Percentiles rank a stretch among this genome's conserved stretches.
These are phyloP conservation scores for Dichetophora obliterata DNA, from an alignment of 2,888 invertebrate species.

Conservation along the genomic window DNA sequence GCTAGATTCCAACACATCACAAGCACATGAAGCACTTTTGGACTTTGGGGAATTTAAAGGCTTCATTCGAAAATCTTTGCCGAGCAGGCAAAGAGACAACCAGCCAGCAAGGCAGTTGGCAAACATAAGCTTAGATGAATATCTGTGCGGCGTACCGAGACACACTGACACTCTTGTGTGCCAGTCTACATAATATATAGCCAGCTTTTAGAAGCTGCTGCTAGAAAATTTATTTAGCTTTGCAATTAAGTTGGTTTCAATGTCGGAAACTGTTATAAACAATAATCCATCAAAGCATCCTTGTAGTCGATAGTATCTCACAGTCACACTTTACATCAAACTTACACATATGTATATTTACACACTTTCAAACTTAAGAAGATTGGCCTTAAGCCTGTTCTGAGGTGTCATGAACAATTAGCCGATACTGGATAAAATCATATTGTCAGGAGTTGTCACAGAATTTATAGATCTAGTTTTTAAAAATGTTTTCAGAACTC, in stretches of 20 bases:
- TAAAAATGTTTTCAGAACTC: too few species aligned
- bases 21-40: conserved; percentile 1
- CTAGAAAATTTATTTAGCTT: conserved; percentile 64
- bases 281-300: conserved; percentile 47
- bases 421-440: neutral
- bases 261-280: conserved; percentile 62
- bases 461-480: too few species aligned
- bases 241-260: conserved; percentile 66
- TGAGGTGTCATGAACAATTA: neutral
- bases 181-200: conserved; percentile 9
- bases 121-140: neutral
- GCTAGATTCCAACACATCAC: conserved; percentile 3
- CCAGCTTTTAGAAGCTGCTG: conserved; percentile 40
- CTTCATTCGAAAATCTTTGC: neutral
- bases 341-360: too few species aligned
- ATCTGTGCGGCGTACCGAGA: neutral
- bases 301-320: neutral
- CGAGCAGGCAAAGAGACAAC: neutral
- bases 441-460: too few species aligned
- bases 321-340: neutral
- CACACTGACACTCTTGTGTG: neutral
- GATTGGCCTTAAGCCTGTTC: too few species aligned
- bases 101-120: neutral
- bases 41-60: conserved; percentile 20
- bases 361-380: too few species aligned